Conservation (phyloP, 2,113 vertebrate genomes). For the Emydura subglobosa region DNA sequence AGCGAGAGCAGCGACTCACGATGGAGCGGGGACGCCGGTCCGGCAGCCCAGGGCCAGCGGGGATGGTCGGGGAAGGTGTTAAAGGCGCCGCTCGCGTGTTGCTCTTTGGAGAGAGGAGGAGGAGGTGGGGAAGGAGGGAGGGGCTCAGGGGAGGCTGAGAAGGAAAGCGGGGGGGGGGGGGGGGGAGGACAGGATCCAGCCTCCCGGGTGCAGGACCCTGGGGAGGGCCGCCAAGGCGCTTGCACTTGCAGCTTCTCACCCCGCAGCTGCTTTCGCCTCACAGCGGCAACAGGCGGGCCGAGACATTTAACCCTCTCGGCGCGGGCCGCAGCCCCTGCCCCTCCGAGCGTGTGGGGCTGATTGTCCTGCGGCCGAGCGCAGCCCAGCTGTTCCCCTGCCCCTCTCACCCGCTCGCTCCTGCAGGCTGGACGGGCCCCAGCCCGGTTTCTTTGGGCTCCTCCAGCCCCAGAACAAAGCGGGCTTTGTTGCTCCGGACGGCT, state of each 20-base stretch:
- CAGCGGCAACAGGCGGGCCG: neutral
- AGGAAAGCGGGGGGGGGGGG: neutral
- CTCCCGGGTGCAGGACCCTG: neutral
- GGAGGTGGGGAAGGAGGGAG: neutral
- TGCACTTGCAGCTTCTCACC: neutral
- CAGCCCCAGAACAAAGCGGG: conserved; percentile 41
- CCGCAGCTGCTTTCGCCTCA: neutral
- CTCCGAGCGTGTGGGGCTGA: too few species aligned
- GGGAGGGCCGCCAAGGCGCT: neutral
- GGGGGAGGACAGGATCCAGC: neutral
- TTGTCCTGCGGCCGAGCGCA: too few species aligned
- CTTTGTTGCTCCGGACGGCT: conserved; percentile 5
- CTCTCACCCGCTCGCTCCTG: neutral
- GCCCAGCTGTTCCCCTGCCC: too few species aligned
- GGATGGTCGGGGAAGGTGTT: neutral
- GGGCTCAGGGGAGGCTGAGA: neutral
- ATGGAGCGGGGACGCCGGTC: fast-evolving
- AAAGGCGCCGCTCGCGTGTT: neutral
- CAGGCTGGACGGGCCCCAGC: neutral
- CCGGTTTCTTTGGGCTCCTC: conserved; percentile 26
- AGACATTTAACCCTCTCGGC: neutral
- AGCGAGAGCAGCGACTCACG: neutral
- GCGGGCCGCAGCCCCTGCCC: neutral
- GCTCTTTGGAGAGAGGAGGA: neutral
- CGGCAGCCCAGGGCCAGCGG: neutral